These are phyloP conservation scores for Nannoperca australis DNA, from an alignment of 2,797 vertebrate genomes.

Conservation along the genomic window DNA sequence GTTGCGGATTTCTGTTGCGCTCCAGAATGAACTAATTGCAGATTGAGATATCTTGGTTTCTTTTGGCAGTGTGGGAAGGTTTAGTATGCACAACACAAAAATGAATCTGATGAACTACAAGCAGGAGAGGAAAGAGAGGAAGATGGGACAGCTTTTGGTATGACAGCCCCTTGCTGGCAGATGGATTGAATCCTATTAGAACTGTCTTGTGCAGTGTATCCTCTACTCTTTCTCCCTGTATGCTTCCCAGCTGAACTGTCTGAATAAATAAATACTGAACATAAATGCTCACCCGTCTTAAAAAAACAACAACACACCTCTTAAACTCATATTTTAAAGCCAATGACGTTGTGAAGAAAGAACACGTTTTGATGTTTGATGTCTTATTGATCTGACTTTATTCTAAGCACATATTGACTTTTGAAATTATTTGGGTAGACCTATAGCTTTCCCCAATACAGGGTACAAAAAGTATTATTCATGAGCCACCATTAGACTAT, in stretches of 20 bases:
- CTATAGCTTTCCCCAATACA: slow-evolving; percentile 9
- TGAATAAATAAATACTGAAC: slow-evolving; percentile 34
- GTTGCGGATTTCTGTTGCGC: slow-evolving; percentile 5
- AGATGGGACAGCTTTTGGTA: slow-evolving; percentile 26
- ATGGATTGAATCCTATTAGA: slow-evolving; percentile 54
- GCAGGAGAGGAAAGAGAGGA: slow-evolving; percentile 29
- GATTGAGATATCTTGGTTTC: slow-evolving; percentile 10
- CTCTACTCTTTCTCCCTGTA: slow-evolving; percentile 32
- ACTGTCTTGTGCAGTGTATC: slow-evolving; percentile 36
- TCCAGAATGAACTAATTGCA: neutral
- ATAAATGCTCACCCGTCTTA: slow-evolving; percentile 14
- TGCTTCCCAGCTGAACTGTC: slow-evolving; percentile 30
- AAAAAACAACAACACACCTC: neutral
- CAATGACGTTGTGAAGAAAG: slow-evolving; percentile 14
- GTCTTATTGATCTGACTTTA: slow-evolving; percentile 3
- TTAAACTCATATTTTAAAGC: slow-evolving; percentile 5
- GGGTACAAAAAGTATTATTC: slow-evolving; percentile 1
- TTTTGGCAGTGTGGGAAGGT: slow-evolving; percentile 11
- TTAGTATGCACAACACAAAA: slow-evolving; percentile 38
- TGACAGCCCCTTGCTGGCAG: slow-evolving; percentile 38
- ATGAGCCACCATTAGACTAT: slow-evolving; percentile 1
- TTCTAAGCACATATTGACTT: slow-evolving; percentile 2
- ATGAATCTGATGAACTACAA: slow-evolving; percentile 38
- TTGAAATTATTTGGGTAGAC: slow-evolving; percentile 3
- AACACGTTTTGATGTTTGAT: slow-evolving; percentile 11